Base-by-base conservation (phyloP, 2,113 vertebrate species). In the Ammodytes dubius region DNA sequence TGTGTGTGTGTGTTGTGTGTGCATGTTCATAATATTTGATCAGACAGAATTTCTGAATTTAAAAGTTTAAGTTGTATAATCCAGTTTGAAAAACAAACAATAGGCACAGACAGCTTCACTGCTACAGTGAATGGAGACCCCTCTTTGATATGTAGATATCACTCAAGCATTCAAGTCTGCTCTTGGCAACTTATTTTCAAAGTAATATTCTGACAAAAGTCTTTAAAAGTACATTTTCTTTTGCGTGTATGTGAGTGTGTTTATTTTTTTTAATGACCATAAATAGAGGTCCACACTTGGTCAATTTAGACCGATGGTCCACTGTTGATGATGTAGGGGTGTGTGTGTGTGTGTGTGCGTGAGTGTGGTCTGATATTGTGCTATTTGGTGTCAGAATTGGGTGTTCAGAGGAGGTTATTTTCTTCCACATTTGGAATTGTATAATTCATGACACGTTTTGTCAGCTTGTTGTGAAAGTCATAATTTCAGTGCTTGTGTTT, bases 371-470 rank as follows among this genome's bases (percentile, higher is more conserved):
- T 14, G 49, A 65, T 70, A 45, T 7, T 10, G 6, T 73, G 66
- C 59, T 35, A 56, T 53, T 54, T 50, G 4, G 50, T 82, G 59
- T 74, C 60, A 56, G 37, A 37, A 45, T 52, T 65, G 35, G 53
- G 15, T 39, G 13, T 39, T 76, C 64, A 59, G 63, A 73, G 2
- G 47, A 71, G 12, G 39, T 58, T 40, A 5, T 37, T 11, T 69
- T 53, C 42, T 53, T 52, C 52, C 70, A 14, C 7, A 74, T 70
- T 77, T 66, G 2, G 0, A 57, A 56, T 61, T 4, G 27, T 27
- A 27, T 39, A 37, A 12, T 74, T 15, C 14, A 27, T 27, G 27
- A 27, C 27, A 27, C 35, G 19, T 70, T 67, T 76, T 56, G 12
- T 45, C 4, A 45, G 52, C 12, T 0, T 19, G 27, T 6, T 78